Evolutionary conservation across 1,140 invertebrate genomes (phyloP).

Genomic region (Dendroctonus ponderosae): DNA sequence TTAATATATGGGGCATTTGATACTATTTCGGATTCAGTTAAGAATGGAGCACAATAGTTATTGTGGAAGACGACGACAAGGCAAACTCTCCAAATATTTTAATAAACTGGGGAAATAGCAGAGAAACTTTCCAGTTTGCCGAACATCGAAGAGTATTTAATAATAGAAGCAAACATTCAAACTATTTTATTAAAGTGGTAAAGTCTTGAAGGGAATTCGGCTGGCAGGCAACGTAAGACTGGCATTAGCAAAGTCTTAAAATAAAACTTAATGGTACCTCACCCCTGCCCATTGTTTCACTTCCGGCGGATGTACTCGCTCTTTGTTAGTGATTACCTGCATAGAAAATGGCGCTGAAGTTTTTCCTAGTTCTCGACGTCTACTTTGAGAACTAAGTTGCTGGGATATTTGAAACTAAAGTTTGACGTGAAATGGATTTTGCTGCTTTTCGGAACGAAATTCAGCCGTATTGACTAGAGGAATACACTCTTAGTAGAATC

Average conservation of each 20-base stretch:
- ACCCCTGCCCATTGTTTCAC: not conserved
- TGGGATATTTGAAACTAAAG: not conserved
- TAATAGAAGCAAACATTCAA: constrained; percentile 2
- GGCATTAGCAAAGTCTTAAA: constrained; percentile 1
- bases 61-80: too few species aligned
- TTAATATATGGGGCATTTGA: too few species aligned
- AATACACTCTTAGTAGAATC: not conserved
- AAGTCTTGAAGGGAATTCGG: not conserved
- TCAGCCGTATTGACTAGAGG: not conserved
- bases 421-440: not conserved
- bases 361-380: not conserved
- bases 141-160: not conserved
- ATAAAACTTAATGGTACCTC: not conserved
- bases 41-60: too few species aligned
- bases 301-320: not conserved
- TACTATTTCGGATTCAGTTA: too few species aligned
- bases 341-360: not conserved
- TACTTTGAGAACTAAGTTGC: not conserved
- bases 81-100: too few species aligned
- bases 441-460: not conserved
- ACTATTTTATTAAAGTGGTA: not conserved
- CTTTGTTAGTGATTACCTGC: not conserved
- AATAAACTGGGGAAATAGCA: too few species aligned
- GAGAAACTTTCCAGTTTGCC: not conserved
- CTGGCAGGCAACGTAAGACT: not conserved